A percentile compares a stretch with the other conserved stretches of the same genome.
Conservation (phyloP, 2,113 vertebrate species). For the Hydrolagus affinis region DNA sequence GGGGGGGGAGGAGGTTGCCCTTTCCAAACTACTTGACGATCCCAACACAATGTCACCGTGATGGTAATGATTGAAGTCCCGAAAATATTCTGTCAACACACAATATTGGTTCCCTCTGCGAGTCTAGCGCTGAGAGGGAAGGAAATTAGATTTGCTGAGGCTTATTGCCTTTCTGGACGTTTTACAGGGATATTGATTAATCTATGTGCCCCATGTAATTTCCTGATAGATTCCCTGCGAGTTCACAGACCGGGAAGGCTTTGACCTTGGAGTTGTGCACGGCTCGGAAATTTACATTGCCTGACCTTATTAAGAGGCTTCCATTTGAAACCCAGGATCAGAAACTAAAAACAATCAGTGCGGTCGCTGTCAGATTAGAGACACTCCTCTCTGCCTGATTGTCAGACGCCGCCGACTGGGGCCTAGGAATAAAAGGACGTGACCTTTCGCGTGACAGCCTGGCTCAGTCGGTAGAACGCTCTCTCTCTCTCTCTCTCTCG, state of each 20-base stretch:
- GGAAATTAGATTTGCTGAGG: not conserved
- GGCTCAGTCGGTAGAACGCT: no score
- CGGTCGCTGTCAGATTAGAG: not conserved
- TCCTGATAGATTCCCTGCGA: not conserved
- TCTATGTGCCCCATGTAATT: conserved; percentile 5
- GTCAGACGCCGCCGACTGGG: no score
- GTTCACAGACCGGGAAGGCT: not conserved
- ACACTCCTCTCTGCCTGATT: not conserved
- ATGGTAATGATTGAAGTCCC: not conserved
- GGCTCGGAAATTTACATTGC: not conserved
- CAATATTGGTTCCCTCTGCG: not conserved
- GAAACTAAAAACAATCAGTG: not conserved
- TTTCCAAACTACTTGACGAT: not conserved
- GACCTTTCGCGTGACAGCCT: no score
- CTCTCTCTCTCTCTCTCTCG: no score
- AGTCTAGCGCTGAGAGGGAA: not conserved
- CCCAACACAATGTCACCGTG: not conserved
- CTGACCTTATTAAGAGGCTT: not conserved
- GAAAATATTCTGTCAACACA: conserved; percentile 5
- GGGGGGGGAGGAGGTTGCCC: not conserved
- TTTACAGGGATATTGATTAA: not conserved
- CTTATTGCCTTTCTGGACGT: not conserved
- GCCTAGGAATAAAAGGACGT: no score
- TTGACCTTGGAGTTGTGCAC: not conserved
- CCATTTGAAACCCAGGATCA: not conserved